A percentile compares a stretch with the other conserved stretches of the same genome.
Evolutionary conservation across 2,888 invertebrate genomes (phyloP).

Genomic region (Brenthis daphne): DNA sequence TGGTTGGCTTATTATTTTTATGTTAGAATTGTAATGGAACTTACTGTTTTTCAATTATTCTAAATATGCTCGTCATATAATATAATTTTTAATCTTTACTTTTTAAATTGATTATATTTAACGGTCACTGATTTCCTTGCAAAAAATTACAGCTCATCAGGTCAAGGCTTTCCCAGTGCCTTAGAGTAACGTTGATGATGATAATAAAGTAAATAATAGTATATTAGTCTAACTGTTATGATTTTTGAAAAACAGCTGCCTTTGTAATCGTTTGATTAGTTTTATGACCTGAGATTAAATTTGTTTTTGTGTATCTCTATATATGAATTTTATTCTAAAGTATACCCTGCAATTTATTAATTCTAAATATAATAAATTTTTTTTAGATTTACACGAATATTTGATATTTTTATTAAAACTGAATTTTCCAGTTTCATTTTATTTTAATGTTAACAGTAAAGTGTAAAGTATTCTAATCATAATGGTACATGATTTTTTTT

Average conservation of each 20-base stretch:
- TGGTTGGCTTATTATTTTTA: slow-evolving; percentile 70
- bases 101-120: no score
- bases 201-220: no score
- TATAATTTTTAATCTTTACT: background rate
- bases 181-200: no score
- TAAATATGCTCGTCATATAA: background rate
- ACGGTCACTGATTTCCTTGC: background rate
- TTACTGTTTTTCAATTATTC: slow-evolving; percentile 22
- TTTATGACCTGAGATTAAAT: slow-evolving; percentile 8
- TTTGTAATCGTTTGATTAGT: slow-evolving; percentile 20
- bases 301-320: slow-evolving; percentile 3
- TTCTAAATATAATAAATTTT: background rate
- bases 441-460: no score
- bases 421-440: no score
- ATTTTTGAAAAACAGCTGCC: slow-evolving; percentile 14
- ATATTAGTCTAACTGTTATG: background rate
- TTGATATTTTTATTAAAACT: no score
- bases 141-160: background rate
- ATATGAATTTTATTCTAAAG: background rate
- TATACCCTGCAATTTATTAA: background rate
- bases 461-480: no score
- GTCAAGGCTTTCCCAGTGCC: no score
- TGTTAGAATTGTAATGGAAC: slow-evolving; percentile 16
- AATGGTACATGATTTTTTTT: background rate
- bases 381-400: no score